Percentiles rank a stretch among this genome's conserved stretches.
Conservation (phyloP, 2,888 invertebrate species). For the Drosophila limbata region DNA sequence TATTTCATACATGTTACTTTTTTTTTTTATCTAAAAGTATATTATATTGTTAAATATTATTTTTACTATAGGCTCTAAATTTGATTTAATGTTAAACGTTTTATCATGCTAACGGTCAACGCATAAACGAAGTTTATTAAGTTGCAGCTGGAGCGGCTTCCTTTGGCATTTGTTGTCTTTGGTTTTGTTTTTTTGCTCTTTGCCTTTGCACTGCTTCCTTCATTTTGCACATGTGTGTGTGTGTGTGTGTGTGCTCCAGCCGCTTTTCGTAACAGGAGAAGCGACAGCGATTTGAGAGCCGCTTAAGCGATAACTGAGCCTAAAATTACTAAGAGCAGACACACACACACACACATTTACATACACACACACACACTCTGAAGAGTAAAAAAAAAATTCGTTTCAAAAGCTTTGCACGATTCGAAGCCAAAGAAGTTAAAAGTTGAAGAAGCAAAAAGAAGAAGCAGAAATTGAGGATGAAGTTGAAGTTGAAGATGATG, state of each 20-base stretch:
- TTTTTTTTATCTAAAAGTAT: too few relatives aligned
- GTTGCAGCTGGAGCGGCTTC: constrained; percentile 16
- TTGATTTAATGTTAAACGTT: not conserved
- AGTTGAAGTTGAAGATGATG: not conserved
- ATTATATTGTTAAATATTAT: not conserved
- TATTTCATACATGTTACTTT: too few relatives aligned
- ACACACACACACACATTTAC: constrained; percentile 8
- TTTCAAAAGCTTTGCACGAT: constrained; percentile 24
- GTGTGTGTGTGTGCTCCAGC: constrained; percentile 11
- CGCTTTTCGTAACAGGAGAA: constrained; percentile 29
- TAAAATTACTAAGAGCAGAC: constrained; percentile 37
- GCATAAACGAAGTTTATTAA: constrained; percentile 22
- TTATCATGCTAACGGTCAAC: not conserved
- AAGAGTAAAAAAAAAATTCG: not conserved
- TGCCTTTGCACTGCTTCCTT: constrained; percentile 21
- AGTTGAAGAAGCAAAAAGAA: constrained; percentile 23
- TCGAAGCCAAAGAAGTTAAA: constrained; percentile 49
- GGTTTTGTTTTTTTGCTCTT: constrained; percentile 10
- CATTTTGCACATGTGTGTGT: constrained; percentile 9
- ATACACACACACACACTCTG: constrained; percentile 1
- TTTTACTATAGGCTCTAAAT: not conserved
- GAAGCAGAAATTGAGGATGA: not conserved
- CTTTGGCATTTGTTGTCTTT: constrained; percentile 22
- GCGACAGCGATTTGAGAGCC: constrained; percentile 25
- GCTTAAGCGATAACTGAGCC: constrained; percentile 49